A percentile compares a stretch with the other conserved stretches of the same genome.
Evolutionary conservation across 2,888 invertebrate species (phyloP).

Genomic region (Acrobasis suavella): DNA sequence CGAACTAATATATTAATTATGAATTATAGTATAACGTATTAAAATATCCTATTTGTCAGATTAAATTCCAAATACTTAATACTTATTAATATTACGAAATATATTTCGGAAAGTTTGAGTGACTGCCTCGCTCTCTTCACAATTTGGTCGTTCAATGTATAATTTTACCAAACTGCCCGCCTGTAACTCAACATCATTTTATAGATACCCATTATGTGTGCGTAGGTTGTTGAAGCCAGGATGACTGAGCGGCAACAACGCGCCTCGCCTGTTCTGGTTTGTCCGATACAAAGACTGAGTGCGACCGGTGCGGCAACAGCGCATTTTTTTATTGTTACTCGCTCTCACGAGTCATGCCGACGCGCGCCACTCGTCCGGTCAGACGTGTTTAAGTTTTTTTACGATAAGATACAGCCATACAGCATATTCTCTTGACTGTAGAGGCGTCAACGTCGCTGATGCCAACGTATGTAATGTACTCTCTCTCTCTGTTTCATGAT

Average conservation of each 20-base stretch:
- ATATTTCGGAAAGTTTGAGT: no score
- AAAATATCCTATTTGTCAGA: no score
- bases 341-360: slow-evolving; percentile 53
- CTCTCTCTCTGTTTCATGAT: neutral
- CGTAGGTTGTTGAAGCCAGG: slow-evolving; percentile 47
- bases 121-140: neutral
- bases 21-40: no score
- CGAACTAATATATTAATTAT: no score
- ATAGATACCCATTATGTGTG: slow-evolving; percentile 33
- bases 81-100: no score
- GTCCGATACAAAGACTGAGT: slow-evolving; percentile 40
- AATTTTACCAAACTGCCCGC: slow-evolving; percentile 13
- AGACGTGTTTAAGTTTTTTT: slow-evolving; percentile 36
- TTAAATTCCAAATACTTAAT: no score
- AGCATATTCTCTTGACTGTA: slow-evolving; percentile 3
- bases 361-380: slow-evolving; percentile 49
- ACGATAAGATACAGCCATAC: slow-evolving; percentile 12
- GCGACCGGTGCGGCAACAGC: slow-evolving; percentile 53
- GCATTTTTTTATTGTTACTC: slow-evolving; percentile 53
- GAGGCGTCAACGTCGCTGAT: slow-evolving; percentile 2
- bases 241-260: slow-evolving; percentile 60
- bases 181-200: slow-evolving; percentile 28
- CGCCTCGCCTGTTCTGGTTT: slow-evolving; percentile 42
- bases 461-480: neutral
- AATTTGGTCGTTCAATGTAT: neutral